Percentiles rank a stretch among this genome's conserved stretches.
Evolutionary conservation across 2,888 invertebrate genomes (phyloP).

Genomic region (Mongoloraphidia duomilia): DNA sequence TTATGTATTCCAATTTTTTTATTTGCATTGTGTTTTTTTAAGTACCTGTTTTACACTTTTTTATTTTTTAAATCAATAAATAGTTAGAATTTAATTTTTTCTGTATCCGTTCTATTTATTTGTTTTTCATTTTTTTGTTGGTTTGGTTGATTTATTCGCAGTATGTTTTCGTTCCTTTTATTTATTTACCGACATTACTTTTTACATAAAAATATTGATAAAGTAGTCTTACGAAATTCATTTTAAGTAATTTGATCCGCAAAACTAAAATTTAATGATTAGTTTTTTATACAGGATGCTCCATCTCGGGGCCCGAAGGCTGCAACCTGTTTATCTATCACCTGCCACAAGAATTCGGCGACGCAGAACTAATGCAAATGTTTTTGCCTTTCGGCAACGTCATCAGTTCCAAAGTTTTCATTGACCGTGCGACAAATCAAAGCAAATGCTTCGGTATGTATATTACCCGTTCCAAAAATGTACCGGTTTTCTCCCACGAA

Average conservation of each 20-base stretch:
- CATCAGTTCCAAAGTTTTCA: slow-evolving; percentile 99
- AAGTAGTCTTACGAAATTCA: too few relatives aligned
- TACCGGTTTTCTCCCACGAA: background rate
- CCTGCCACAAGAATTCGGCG: slow-evolving; percentile 99
- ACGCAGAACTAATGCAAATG: slow-evolving; percentile 99
- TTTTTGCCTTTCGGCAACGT: slow-evolving; percentile 99
- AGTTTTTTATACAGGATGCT: slow-evolving; percentile 54
- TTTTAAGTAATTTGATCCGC: background rate
- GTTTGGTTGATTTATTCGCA: too few relatives aligned
- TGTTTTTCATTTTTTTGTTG: too few relatives aligned
- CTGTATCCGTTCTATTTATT: too few relatives aligned
- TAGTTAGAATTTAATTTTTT: too few relatives aligned
- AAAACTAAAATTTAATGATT: background rate
- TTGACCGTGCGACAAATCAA: slow-evolving; percentile 99
- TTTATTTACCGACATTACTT: too few relatives aligned
- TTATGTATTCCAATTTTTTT: too few relatives aligned
- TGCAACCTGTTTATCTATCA: slow-evolving; percentile 99
- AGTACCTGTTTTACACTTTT: too few relatives aligned
- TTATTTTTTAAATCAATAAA: too few relatives aligned
- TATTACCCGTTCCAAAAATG: background rate
- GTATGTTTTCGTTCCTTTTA: too few relatives aligned
- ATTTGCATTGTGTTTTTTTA: too few relatives aligned
- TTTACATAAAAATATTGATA: too few relatives aligned
- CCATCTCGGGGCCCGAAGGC: slow-evolving; percentile 96
- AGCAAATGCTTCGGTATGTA: slow-evolving; percentile 99